These are phyloP conservation scores for Pelobates fuscus DNA, from an alignment of 2,113 vertebrate genomes.

Conservation along the genomic window DNA sequence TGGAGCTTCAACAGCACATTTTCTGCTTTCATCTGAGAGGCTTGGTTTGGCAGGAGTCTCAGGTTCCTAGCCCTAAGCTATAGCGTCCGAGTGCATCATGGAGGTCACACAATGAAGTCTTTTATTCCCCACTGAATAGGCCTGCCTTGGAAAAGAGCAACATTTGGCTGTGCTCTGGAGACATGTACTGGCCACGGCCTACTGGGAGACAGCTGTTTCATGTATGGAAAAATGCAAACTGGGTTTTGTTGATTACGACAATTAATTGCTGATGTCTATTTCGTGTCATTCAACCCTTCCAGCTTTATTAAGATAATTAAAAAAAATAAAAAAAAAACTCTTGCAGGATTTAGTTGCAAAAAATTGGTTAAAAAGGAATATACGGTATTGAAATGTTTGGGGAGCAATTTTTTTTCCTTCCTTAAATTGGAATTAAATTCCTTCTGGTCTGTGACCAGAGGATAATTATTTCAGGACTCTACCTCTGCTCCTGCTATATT, in stretches of 20 bases:
- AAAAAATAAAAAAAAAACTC: not conserved
- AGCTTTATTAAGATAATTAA: not conserved
- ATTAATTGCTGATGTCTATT: not conserved
- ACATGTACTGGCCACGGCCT: constrained; percentile 18
- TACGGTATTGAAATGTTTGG: not conserved
- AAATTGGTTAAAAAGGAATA: not conserved
- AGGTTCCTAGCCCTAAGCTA: constrained; percentile 57
- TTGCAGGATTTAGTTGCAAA: not conserved
- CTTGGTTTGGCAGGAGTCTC: constrained; percentile 41
- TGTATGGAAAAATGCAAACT: not conserved
- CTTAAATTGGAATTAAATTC: not conserved
- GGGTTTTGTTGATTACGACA: constrained; percentile 7
- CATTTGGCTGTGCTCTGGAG: constrained; percentile 35
- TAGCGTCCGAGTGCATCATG: not conserved
- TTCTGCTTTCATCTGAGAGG: not conserved
- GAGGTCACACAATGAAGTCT: constrained; percentile 41
- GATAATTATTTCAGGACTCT: constrained; percentile 10
- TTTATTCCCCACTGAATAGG: constrained; percentile 34
- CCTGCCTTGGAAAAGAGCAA: constrained; percentile 36
- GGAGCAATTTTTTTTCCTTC: not conserved
- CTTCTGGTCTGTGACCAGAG: not conserved
- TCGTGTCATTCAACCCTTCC: not conserved
- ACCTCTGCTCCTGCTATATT: constrained; percentile 25
- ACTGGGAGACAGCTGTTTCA: constrained; percentile 32
- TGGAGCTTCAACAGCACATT: constrained; percentile 33